Percentiles rank a stretch among this genome's conserved stretches.
These are phyloP conservation scores for Dendrocincla fuliginosa DNA, from an alignment of 2,797 vertebrate genomes.

Conservation along the genomic window DNA sequence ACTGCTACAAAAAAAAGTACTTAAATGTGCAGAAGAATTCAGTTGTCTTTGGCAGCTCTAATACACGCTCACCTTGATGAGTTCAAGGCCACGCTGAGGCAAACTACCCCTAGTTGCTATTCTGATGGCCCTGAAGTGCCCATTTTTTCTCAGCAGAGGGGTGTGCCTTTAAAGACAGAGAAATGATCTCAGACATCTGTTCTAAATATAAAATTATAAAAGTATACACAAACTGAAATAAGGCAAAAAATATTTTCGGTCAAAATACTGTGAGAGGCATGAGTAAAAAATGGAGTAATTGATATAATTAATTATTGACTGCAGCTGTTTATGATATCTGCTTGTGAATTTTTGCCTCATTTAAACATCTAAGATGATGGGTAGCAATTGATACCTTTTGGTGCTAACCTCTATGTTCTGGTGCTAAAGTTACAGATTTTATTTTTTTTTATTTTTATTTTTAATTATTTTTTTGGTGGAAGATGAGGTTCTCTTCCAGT, in stretches of 20 bases:
- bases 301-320: background rate
- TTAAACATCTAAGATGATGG: background rate
- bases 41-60: background rate
- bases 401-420: constrained; percentile 56
- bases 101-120: background rate
- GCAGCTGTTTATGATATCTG: background rate
- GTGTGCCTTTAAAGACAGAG: background rate
- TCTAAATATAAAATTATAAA: constrained; percentile 27
- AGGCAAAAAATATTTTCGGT: background rate
- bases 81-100: background rate
- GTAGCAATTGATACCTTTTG: constrained; percentile 21
- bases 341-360: constrained; percentile 12
- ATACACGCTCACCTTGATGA: background rate
- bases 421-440: constrained; percentile 36
- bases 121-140: background rate
- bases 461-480: background rate
- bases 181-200: background rate
- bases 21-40: background rate
- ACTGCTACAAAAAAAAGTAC: background rate
- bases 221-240: background rate
- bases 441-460: background rate
- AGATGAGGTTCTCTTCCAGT: background rate
- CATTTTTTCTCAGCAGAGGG: background rate
- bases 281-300: background rate
- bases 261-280: background rate